phyloP scores from a whole-genome alignment of 2,797 vertebrate species.

The Myiothlypis coronata region DNA sequence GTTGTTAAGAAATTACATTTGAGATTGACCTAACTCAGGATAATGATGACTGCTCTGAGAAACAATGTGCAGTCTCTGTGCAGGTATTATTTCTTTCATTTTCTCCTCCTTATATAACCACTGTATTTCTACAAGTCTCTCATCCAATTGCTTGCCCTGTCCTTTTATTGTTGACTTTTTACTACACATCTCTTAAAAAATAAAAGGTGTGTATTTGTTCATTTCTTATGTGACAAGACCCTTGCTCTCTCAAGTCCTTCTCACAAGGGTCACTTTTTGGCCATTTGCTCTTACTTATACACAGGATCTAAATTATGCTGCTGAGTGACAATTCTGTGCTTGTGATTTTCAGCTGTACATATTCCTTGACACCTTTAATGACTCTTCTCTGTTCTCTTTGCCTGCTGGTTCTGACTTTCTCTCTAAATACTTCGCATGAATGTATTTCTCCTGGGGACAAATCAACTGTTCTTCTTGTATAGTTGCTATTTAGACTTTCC shows the following conservation, averaged over 20 bases:
- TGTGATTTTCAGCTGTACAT: neutral
- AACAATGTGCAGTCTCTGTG: neutral
- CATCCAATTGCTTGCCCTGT: neutral
- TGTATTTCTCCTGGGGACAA: conserved; percentile 45
- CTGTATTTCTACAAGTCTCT: neutral
- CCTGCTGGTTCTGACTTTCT: neutral
- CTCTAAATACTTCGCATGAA: neutral
- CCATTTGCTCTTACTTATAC: conserved; percentile 8
- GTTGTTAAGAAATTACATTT: neutral
- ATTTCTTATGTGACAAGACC: neutral
- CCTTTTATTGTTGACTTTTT: neutral
- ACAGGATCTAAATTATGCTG: neutral
- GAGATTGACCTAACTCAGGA: neutral
- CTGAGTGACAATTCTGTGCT: neutral
- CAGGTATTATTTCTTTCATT: neutral
- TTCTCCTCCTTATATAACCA: neutral
- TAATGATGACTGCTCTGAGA: neutral
- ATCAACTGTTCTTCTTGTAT: neutral
- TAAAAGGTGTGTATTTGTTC: neutral
- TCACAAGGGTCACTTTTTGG: conserved; percentile 38
- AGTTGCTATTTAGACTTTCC: neutral
- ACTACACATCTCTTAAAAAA: neutral
- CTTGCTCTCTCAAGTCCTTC: neutral
- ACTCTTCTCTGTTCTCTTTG: neutral
- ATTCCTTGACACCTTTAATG: conserved; percentile 55